phyloP scores from a whole-genome alignment of 2,113 vertebrate species.

The Pogona vitticeps region DNA sequence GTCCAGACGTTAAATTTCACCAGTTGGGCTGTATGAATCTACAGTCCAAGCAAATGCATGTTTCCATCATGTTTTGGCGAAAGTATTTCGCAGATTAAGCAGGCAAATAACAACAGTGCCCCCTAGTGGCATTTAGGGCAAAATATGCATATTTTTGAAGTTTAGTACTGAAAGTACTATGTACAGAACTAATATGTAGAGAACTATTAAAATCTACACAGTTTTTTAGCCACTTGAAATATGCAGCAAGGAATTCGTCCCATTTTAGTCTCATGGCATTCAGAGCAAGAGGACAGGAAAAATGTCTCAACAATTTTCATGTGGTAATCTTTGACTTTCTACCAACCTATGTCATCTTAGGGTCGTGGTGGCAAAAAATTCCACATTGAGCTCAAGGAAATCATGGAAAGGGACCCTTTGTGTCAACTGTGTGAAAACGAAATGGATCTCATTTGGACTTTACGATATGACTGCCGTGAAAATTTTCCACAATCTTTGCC shows the following conservation, averaged over 20 bases:
- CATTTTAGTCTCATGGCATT: not conserved
- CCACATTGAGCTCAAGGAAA: constrained; percentile 94
- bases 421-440: constrained; percentile 99
- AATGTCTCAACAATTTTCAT: not conserved
- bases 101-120: constrained; percentile 68
- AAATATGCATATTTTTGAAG: constrained; percentile 22
- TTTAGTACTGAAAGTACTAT: no score
- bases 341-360: constrained; percentile 69
- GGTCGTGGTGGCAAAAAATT: constrained; percentile 97
- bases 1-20: not conserved
- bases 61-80: not conserved
- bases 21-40: not conserved
- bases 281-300: not conserved
- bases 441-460: constrained; percentile 98
- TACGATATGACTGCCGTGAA: constrained; percentile 91
- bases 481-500: constrained; percentile 95
- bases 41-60: not conserved
- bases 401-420: constrained; percentile 97
- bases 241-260: not conserved
- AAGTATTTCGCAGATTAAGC: not conserved
- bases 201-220: constrained; percentile 11
- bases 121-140: constrained; percentile 65
- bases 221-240: not conserved
- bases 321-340: not conserved
- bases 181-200: not conserved